Conservation (phyloP, 2,797 vertebrate species). For the Smutsia temminckii region DNA sequence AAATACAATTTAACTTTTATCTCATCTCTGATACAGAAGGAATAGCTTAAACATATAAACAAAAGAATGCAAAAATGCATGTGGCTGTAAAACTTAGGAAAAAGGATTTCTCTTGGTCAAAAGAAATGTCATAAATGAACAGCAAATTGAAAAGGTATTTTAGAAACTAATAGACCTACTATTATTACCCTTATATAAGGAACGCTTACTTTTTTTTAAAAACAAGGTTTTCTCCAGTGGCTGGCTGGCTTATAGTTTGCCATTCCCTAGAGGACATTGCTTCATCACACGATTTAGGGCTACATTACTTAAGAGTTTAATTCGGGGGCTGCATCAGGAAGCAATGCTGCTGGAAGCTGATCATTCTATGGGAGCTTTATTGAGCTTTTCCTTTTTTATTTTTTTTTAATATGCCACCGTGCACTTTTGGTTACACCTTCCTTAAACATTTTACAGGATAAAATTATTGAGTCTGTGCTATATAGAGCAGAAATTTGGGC, state of each 20-base stretch:
- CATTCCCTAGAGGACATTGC: not conserved
- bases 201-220: not conserved
- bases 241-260: not conserved
- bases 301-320: not conserved
- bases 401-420: not conserved
- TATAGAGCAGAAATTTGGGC: not conserved
- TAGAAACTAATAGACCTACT: not conserved
- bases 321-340: not conserved
- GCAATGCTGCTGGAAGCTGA: not conserved
- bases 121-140: constrained; percentile 49
- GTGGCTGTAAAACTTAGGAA: not conserved
- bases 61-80: constrained; percentile 19
- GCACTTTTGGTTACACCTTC: not conserved
- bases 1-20: constrained; percentile 42
- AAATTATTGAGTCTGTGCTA: constrained; percentile 13
- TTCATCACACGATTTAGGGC: not conserved
- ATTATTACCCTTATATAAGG: constrained; percentile 32
- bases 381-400: not conserved
- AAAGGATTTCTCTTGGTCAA: constrained; percentile 34
- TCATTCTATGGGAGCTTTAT: not conserved
- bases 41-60: constrained; percentile 23
- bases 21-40: constrained; percentile 4
- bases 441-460: not conserved
- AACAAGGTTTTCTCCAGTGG: not conserved
- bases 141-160: not conserved